Evolutionary conservation across 2,888 invertebrate species (phyloP).

Genomic region (Cheilosia grossa): DNA sequence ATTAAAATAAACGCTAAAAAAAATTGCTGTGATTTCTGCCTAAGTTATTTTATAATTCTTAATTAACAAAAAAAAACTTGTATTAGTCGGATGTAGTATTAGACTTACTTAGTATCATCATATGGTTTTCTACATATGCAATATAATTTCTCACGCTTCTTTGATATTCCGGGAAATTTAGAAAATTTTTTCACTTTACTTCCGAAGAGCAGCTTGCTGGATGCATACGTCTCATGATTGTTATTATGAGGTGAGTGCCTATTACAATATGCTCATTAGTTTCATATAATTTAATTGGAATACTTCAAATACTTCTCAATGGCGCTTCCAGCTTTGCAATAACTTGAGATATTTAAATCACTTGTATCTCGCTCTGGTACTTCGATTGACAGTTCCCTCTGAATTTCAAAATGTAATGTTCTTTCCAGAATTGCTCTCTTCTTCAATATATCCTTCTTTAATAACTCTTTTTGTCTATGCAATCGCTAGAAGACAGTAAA

Average conservation of each 20-base stretch:
- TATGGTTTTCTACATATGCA: constrained; percentile 97
- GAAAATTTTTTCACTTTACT: constrained; percentile 59
- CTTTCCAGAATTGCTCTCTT: constrained; percentile 95
- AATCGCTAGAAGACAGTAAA: constrained; percentile 86
- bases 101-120: constrained; percentile 93
- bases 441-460: constrained; percentile 96
- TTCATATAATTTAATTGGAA: not conserved
- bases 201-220: constrained; percentile 14
- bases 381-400: constrained; percentile 90
- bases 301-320: constrained; percentile 46
- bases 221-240: constrained; percentile 23
- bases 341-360: constrained; percentile 15
- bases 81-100: too few species aligned
- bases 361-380: constrained; percentile 26
- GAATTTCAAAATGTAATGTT: constrained; percentile 94
- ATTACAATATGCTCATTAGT: not conserved
- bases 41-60: not conserved
- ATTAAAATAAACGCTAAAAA: fast-evolving
- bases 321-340: constrained; percentile 21
- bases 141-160: constrained; percentile 91
- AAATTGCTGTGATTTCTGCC: too few species aligned
- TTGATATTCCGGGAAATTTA: constrained; percentile 78
- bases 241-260: constrained; percentile 37
- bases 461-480: constrained; percentile 94
- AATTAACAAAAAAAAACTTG: too few species aligned